These are phyloP conservation scores for Metellina segmentata DNA, from an alignment of 2,888 invertebrate species.

Conservation along the genomic window DNA sequence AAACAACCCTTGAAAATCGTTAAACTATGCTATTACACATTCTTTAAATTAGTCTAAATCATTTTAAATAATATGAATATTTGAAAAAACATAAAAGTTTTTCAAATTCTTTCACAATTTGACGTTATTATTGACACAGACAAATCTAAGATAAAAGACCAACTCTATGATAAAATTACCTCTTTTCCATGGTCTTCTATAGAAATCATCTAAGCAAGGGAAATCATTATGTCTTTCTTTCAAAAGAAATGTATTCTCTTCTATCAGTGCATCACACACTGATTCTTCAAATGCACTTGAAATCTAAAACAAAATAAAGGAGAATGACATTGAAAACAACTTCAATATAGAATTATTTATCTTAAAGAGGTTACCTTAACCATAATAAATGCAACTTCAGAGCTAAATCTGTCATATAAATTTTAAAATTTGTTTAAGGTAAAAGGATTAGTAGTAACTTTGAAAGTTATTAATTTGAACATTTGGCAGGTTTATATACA, in stretches of 20 bases:
- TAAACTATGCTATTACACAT: too few relatives aligned
- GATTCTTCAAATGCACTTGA: conserved; percentile 55
- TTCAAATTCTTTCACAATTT: not conserved
- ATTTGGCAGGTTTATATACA: too few relatives aligned
- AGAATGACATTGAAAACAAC: too few relatives aligned
- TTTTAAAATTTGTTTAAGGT: too few relatives aligned
- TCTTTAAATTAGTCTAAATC: not conserved
- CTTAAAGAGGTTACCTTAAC: too few relatives aligned
- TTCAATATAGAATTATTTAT: too few relatives aligned
- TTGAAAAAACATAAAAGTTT: not conserved
- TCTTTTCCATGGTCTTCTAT: conserved; percentile 35
- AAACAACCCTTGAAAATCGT: too few relatives aligned
- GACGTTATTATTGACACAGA: not conserved
- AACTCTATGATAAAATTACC: conserved; percentile 18
- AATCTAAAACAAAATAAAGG: conserved; percentile 18
- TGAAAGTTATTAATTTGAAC: too few relatives aligned
- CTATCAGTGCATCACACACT: conserved; percentile 42
- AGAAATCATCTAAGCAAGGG: not conserved
- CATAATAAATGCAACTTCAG: too few relatives aligned
- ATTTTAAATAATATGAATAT: not conserved
- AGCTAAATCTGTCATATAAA: too few relatives aligned
- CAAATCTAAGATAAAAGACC: not conserved
- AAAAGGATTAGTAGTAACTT: too few relatives aligned
- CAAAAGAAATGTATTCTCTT: conserved; percentile 30
- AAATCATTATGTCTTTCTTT: conserved; percentile 20